Base-by-base conservation (phyloP, 1,140 invertebrate genomes). In the Anastrepha ludens region DNA sequence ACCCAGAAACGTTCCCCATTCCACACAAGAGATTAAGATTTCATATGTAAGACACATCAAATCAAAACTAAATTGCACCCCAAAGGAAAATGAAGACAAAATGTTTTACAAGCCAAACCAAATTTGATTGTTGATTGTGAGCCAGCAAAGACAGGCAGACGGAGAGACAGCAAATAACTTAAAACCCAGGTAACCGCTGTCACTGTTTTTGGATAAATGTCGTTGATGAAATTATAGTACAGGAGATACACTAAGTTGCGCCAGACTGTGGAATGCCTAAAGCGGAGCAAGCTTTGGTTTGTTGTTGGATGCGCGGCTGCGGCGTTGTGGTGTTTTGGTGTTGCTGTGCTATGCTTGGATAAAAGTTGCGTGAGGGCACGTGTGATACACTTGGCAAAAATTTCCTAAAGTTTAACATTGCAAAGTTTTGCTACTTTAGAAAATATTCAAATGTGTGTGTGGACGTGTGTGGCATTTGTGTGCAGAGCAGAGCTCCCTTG, bases 41-140 rank as follows among this genome's bases (percentile, higher is more conserved):
- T 74, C 67, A 74, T 74, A 74, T 47, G 67, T 47, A 74, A n/a
- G 41, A 11, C 67, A 44, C 67, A 74, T 74, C 67, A 47, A 74
- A 74, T 74, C 67, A 74, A 74, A 74, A 74, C 67, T 41, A 47
- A 47, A 74, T 74, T 74, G 67, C 67, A 74, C 67, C 67, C 67
- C 11, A 47, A 74, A 41, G 67, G 67, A 74, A 74, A 74, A 74
- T 74, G 39, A 74, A 47, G 67, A 74, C 67, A 74, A 74, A 74
- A 74, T 74, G 67, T 5, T 74, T 74, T 74, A 74, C 67, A 74
- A 74, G 67, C 67, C 67, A 74, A 74, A 74, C 41, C 44, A 74
- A 74, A 74, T n/a, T 15, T 74, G 67, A 47, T 44, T 74, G 67
- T 15, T 74, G 67, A 47, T 44, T 74, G 67, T 5, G 1, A 74